Conservation (phyloP, 1,140 invertebrate genomes). For the Eciton burchellii region DNA sequence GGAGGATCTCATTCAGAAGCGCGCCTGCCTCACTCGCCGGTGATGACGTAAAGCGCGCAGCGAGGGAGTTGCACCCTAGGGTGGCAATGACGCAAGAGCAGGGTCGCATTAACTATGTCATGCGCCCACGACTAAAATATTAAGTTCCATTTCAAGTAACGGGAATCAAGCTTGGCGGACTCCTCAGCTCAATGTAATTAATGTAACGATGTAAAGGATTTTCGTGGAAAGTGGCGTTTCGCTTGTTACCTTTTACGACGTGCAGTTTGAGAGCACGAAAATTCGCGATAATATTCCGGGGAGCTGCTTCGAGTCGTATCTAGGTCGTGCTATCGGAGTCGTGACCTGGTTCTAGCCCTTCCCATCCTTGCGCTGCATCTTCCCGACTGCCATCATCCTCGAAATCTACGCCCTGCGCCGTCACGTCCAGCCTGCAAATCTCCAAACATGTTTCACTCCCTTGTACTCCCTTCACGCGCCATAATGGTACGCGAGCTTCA, state of each 20-base stretch:
- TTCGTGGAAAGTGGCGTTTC: not conserved
- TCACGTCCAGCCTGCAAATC: conserved; percentile 53
- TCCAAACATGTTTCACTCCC: conserved; percentile 56
- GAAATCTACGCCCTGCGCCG: conserved; percentile 61
- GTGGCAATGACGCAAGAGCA: conserved; percentile 69
- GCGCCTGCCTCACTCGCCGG: conserved; percentile 37
- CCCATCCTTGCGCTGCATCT: conserved; percentile 23
- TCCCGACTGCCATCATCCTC: conserved; percentile 49
- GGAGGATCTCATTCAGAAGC: conserved; percentile 61
- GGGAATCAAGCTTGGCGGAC: not conserved
- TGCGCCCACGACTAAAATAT: conserved; percentile 37
- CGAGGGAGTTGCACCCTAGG: conserved; percentile 24
- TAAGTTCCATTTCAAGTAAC: not conserved
- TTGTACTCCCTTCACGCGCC: conserved; percentile 25
- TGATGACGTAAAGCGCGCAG: conserved; percentile 61
- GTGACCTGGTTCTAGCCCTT: conserved; percentile 62
- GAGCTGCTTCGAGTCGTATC: conserved; percentile 48
- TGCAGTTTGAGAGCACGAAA: not conserved
- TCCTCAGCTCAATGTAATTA: not conserved
- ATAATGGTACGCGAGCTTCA: conserved; percentile 39
- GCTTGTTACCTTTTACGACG: not conserved
- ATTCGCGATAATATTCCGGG: not conserved
- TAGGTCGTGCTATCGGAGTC: conserved; percentile 69
- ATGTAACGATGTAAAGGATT: not conserved
- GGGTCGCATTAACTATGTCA: not conserved